phyloP scores from a whole-genome alignment of 2,888 invertebrate species.

The Tortrix viridana region DNA sequence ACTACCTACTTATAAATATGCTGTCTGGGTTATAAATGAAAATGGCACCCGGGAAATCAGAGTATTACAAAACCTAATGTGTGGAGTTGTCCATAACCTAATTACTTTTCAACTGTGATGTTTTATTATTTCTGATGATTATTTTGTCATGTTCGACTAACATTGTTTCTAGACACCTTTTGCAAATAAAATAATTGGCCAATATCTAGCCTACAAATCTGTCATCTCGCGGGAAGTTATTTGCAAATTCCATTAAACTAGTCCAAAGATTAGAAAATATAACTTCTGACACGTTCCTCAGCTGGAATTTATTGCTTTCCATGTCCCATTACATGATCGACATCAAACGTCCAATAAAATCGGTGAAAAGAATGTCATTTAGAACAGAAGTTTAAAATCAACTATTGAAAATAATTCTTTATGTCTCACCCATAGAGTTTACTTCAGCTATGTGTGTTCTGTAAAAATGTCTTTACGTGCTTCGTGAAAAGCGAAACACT shows the following conservation, averaged over 20 bases:
- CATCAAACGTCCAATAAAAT: slow-evolving; percentile 35
- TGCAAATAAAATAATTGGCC: no score
- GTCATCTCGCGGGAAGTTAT: slow-evolving; percentile 72
- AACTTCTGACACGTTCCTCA: slow-evolving; percentile 63
- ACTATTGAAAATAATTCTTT: not conserved
- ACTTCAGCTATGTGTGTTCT: not conserved
- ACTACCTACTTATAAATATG: no score
- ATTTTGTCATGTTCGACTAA: no score
- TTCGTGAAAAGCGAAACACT: slow-evolving; percentile 27
- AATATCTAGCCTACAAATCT: no score
- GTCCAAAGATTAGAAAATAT: slow-evolving; percentile 75
- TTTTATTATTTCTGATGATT: no score
- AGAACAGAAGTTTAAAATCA: not conserved
- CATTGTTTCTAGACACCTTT: no score
- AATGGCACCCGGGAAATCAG: no score
- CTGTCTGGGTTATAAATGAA: no score
- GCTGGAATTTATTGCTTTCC: slow-evolving; percentile 38
- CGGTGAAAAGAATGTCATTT: slow-evolving; percentile 26
- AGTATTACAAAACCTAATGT: no score
- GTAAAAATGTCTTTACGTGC: slow-evolving; percentile 25
- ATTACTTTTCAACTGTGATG: no score
- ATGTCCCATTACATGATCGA: slow-evolving; percentile 35
- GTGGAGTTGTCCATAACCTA: no score
- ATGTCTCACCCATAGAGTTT: no score
- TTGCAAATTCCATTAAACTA: slow-evolving; percentile 82